Evolutionary conservation across 2,113 vertebrate genomes (phyloP).

Genomic region (Onychostoma macrolepis): DNA sequence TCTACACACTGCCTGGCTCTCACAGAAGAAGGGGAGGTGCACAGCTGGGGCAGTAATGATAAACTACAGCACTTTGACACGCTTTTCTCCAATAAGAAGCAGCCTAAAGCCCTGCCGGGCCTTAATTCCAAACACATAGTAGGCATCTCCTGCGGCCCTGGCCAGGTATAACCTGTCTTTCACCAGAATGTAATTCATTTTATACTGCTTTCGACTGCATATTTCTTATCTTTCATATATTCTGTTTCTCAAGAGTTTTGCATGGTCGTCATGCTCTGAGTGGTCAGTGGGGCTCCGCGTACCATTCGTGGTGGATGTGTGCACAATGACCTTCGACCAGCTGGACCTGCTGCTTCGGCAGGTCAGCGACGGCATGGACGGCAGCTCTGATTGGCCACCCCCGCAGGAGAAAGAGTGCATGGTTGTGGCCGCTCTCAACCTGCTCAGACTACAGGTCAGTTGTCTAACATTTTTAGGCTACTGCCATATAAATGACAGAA

Average conservation of each 20-base stretch:
- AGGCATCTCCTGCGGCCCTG: conserved; percentile 94
- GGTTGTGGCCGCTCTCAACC: conserved; percentile 92
- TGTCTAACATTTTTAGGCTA: background rate
- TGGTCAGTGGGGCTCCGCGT: conserved; percentile 95
- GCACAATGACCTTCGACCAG: conserved; percentile 94
- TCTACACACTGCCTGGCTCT: conserved; percentile 95
- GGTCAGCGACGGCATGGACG: conserved; percentile 97
- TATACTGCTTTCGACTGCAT: background rate
- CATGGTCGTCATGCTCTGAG: conserved; percentile 96
- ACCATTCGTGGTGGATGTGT: conserved; percentile 97
- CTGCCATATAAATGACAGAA: background rate
- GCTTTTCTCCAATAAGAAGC: conserved; percentile 92
- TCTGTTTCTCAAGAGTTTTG: conserved; percentile 80
- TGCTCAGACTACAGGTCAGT: conserved; percentile 91
- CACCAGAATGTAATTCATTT: background rate
- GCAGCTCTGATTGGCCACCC: conserved; percentile 95
- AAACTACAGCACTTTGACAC: conserved; percentile 98
- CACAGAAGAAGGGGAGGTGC: conserved; percentile 94
- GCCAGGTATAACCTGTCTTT: conserved; percentile 79
- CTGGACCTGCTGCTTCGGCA: conserved; percentile 92
- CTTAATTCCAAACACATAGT: conserved; percentile 94
- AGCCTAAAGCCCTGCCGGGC: conserved; percentile 88
- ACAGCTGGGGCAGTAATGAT: conserved; percentile 98
- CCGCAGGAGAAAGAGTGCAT: conserved; percentile 97
- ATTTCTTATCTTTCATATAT: background rate